These are phyloP conservation scores for Ptilodon capucinus DNA, from an alignment of 2,888 invertebrate species.

Conservation along the genomic window DNA sequence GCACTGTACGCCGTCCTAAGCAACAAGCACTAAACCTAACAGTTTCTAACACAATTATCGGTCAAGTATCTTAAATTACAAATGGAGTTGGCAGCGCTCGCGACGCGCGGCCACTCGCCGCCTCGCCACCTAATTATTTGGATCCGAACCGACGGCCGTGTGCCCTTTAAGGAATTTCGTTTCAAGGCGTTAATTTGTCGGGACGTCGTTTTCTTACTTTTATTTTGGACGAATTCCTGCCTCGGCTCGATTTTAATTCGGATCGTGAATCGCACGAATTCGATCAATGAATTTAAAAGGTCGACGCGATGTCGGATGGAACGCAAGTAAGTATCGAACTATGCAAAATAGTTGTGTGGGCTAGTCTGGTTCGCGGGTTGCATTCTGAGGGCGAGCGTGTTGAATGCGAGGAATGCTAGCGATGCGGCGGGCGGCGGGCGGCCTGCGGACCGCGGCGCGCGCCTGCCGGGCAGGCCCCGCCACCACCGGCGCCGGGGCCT, in stretches of 20 bases:
- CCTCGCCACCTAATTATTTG: constrained; percentile 71
- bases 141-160: constrained; percentile 61
- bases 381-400: constrained; percentile 74
- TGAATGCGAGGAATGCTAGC: constrained; percentile 70
- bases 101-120: constrained; percentile 68
- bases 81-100: constrained; percentile 71
- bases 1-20: constrained; percentile 59
- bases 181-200: constrained; percentile 55
- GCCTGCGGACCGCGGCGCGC: constrained; percentile 58
- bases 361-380: constrained; percentile 63
- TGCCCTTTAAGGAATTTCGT: constrained; percentile 59
- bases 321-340: constrained; percentile 55
- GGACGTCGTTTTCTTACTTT: constrained; percentile 46
- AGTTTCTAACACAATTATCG: constrained; percentile 74
- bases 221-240: constrained; percentile 31
- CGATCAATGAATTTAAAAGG: constrained; percentile 9
- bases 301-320: constrained; percentile 14
- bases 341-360: constrained; percentile 71
- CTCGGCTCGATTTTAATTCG: constrained; percentile 29
- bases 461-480: constrained; percentile 32
- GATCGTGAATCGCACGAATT: constrained; percentile 16
- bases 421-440: constrained; percentile 51
- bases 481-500: constrained; percentile 8
- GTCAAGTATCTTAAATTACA: constrained; percentile 76
- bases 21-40: constrained; percentile 75